Base-by-base conservation (phyloP, 2,888 invertebrate genomes). In the Daptonema setosum region DNA sequence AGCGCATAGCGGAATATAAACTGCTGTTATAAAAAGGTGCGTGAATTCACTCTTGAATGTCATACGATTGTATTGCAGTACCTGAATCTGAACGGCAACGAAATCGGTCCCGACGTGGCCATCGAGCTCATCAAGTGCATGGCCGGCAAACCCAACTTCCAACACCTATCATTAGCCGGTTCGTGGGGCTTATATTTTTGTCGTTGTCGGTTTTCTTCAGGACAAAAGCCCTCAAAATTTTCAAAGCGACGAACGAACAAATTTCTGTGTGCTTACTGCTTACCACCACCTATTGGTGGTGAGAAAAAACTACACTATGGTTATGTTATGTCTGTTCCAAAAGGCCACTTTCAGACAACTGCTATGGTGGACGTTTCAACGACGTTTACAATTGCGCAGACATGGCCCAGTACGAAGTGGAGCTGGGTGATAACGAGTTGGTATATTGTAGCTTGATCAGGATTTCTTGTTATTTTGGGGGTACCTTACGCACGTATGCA, bases 301-400 rank as follows among this genome's bases (percentile, higher is more conserved):
- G 45, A 8, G 52, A 52, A 50, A 50, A 8, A 24, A 26, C 50
- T 8, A 25, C 50, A 35, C 8, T 17, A 35, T 11, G 8, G 17
- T 11, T 17, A 17, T 11, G 8, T 17, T 11, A 35, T 11, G 17
- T 17, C 35, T n/a, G 3, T 45, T 45, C n/a, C 3, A 3, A 22
- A 5, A 22, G 5, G 0, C 57, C 59, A 20, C 55, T 64, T 25
- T 55, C 58, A 30, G 54, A 57, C 8, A 66, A 65, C 54, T 59
- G 57, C 22, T 65, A 62, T 54, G 66, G 65, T 11, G 45, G 50
- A 25, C 56, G 53, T 22, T 63, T 61, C 53, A 53, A 52, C 17
- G 54, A 54, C 25, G 48, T 61, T 47, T 28, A 54, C 17, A 53
- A 55, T 1, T 30, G 52, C 30, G 20, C 48, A 20, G 29, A 30